These are phyloP conservation scores for Pseudobourletiella spinata DNA, from an alignment of 1,140 invertebrate genomes.

Conservation along the genomic window DNA sequence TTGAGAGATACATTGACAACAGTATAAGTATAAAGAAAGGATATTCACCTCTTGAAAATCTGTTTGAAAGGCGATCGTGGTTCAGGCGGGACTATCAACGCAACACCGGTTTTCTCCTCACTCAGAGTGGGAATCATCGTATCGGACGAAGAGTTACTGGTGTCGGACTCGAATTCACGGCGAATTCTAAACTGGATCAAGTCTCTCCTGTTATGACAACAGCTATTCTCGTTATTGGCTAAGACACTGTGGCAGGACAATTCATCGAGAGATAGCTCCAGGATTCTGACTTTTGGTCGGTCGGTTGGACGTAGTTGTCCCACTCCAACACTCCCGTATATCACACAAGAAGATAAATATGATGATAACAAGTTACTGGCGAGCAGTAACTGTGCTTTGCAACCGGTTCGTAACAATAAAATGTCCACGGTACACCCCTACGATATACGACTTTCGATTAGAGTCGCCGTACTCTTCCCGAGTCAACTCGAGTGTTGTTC, in stretches of 20 bases:
- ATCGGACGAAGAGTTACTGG: not conserved
- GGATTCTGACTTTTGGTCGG: not conserved
- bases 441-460: too few species aligned
- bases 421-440: too few species aligned
- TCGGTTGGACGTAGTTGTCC: not conserved
- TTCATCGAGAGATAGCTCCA: not conserved
- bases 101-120: slow-evolving; percentile 21
- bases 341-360: too few species aligned
- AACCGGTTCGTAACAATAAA: too few species aligned
- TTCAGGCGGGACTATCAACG: slow-evolving; percentile 12
- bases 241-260: not conserved
- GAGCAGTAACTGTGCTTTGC: too few species aligned
- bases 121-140: slow-evolving; percentile 26
- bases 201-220: too few species aligned
- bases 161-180: not conserved
- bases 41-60: slow-evolving; percentile 29
- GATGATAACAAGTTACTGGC: too few species aligned
- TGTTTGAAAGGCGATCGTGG: slow-evolving; percentile 21
- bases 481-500: too few species aligned
- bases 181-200: not conserved
- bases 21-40: too few species aligned
- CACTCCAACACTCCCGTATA: too few species aligned
- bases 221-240: not conserved
- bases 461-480: too few species aligned
- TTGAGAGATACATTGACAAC: too few species aligned